Conservation (phyloP, 2,113 vertebrate species). For the Morone chrysops region DNA sequence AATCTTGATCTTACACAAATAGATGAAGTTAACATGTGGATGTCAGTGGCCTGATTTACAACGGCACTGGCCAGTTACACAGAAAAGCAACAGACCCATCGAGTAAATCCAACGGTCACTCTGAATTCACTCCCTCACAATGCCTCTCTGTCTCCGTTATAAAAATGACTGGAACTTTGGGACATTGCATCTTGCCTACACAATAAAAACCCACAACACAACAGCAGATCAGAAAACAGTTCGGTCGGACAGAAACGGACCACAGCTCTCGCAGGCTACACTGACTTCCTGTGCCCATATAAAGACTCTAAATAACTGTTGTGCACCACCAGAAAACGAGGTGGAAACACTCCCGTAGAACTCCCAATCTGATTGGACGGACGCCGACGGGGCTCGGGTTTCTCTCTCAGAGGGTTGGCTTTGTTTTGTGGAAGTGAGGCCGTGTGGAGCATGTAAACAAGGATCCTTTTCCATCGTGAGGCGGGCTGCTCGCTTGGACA, state of each 20-base stretch:
- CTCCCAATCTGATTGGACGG: constrained; percentile 62
- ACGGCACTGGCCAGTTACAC: background rate
- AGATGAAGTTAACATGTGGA: background rate
- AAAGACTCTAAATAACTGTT: constrained; percentile 38
- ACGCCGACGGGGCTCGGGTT: constrained; percentile 52
- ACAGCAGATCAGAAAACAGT: constrained; percentile 20
- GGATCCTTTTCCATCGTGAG: constrained; percentile 57
- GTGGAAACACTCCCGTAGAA: constrained; percentile 59
- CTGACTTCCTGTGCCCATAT: constrained; percentile 52
- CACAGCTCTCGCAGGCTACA: constrained; percentile 39
- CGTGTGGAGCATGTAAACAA: constrained; percentile 80
- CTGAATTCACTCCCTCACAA: constrained; percentile 16
- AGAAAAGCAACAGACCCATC: background rate
- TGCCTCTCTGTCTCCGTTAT: constrained; percentile 3
- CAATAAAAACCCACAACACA: constrained; percentile 43
- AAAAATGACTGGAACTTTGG: constrained; percentile 40
- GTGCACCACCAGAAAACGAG: constrained; percentile 37
- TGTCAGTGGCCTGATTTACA: background rate
- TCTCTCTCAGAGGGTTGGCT: constrained; percentile 63
- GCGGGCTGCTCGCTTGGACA: constrained; percentile 37
- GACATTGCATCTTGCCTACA: constrained; percentile 38
- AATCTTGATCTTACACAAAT: background rate
- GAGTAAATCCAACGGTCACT: constrained; percentile 23
- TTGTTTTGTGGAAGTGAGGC: constrained; percentile 72
- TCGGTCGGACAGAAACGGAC: constrained; percentile 34